Percentiles rank a stretch among this genome's conserved stretches.
Evolutionary conservation across 2,797 vertebrate genomes (phyloP).

Genomic region (Zalophus californianus): DNA sequence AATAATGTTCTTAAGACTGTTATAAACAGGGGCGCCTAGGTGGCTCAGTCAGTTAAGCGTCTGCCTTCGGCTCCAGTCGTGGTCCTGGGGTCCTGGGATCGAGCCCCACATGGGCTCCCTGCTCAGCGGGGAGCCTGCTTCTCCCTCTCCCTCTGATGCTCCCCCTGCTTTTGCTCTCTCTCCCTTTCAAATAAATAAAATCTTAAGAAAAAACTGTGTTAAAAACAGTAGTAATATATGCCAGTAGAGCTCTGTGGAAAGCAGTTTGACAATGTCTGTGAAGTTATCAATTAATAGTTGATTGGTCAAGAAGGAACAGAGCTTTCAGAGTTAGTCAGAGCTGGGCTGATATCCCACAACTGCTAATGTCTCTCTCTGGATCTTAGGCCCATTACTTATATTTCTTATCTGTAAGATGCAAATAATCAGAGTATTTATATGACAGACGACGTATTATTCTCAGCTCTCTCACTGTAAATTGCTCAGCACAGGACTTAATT

Average conservation of each 20-base stretch:
- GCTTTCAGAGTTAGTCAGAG: not conserved
- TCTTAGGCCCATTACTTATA: not conserved
- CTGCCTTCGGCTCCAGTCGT: no score
- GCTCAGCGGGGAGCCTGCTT: no score
- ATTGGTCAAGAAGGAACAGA: conserved; percentile 33
- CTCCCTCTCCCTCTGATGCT: no score
- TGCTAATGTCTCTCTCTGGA: not conserved
- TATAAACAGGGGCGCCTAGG: not conserved
- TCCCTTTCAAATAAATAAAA: no score
- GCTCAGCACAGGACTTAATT: not conserved
- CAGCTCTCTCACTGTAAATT: not conserved
- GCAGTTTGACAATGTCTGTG: not conserved
- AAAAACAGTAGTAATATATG: conserved; percentile 23
- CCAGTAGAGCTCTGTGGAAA: not conserved
- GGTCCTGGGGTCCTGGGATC: no score
- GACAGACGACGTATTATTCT: conserved; percentile 16
- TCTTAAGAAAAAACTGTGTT: not conserved
- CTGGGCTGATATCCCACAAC: not conserved
- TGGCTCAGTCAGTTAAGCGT: no score
- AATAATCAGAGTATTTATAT: not conserved
- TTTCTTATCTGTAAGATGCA: conserved; percentile 11
- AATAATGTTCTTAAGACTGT: conserved; percentile 27
- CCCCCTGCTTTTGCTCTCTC: no score
- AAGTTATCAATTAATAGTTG: not conserved
- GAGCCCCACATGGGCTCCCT: no score